Conservation (phyloP, 2,888 invertebrate species). For the Rapana venosa region DNA sequence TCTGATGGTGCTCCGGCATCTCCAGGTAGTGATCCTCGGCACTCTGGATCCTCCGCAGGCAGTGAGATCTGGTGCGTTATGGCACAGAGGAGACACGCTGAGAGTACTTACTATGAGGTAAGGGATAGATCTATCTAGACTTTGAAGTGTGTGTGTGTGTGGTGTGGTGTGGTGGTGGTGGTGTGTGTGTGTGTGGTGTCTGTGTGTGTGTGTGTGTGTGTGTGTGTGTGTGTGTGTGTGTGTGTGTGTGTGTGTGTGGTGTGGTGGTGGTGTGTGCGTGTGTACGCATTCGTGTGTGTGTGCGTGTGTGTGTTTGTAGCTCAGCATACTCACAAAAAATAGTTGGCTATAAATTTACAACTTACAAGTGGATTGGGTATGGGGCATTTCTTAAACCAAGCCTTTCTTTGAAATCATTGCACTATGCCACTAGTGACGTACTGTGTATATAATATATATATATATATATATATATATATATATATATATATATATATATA, state of each 20-base stretch:
- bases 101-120: no score
- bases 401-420: no score
- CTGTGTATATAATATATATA: no score
- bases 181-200: not conserved
- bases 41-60: conserved; percentile 86
- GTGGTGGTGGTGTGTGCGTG: not conserved
- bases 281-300: not conserved
- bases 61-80: conserved; percentile 83
- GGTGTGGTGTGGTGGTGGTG: not conserved
- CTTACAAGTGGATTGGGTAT: no score
- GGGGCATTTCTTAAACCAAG: no score
- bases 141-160: not conserved
- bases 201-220: conserved; percentile 14
- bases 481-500: no score
- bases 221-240: conserved; percentile 16
- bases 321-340: not conserved
- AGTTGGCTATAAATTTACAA: no score
- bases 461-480: no score
- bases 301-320: no score
- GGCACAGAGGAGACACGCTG: no score
- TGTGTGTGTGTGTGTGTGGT: not conserved
- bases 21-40: conserved; percentile 87
- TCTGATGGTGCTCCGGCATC: conserved; percentile 87
- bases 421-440: no score
- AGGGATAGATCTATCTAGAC: no score